phyloP scores from a whole-genome alignment of 2,797 vertebrate genomes.

The Spinibarbus caldwelli region DNA sequence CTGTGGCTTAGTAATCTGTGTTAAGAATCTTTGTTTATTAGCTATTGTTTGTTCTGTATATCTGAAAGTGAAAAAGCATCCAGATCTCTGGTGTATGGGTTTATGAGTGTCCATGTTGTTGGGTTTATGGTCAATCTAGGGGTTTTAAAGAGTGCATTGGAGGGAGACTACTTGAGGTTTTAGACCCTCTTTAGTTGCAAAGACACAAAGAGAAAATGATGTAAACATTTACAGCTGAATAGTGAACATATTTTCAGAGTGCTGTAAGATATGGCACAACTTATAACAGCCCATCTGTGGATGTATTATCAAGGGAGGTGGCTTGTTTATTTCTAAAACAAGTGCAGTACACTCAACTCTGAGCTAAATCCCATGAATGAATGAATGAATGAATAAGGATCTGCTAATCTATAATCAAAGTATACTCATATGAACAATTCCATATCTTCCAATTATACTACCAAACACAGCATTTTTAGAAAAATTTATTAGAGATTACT shows the following conservation, averaged over 20 bases:
- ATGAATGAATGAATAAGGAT: background rate
- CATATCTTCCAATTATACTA: background rate
- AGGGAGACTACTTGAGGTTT: background rate
- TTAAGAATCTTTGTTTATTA: background rate
- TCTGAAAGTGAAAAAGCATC: background rate
- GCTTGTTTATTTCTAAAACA: slow-evolving; percentile 10
- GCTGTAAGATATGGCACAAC: background rate
- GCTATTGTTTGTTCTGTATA: background rate
- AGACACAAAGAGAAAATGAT: background rate
- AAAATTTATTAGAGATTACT: background rate
- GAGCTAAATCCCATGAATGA: background rate
- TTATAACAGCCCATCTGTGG: slow-evolving; percentile 2
- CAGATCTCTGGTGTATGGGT: background rate
- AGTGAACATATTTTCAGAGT: background rate
- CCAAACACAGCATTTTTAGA: background rate
- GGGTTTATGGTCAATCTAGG: background rate
- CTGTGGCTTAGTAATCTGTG: background rate
- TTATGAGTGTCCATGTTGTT: slow-evolving; percentile 1
- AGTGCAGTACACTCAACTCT: background rate
- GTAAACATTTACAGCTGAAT: background rate
- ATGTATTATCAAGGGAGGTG: background rate
- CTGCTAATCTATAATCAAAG: background rate
- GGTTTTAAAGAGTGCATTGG: background rate
- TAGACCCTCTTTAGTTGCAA: background rate
- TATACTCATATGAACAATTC: background rate